Conservation (phyloP, 1,140 invertebrate species). For the Pogonomyrmex barbatus region DNA sequence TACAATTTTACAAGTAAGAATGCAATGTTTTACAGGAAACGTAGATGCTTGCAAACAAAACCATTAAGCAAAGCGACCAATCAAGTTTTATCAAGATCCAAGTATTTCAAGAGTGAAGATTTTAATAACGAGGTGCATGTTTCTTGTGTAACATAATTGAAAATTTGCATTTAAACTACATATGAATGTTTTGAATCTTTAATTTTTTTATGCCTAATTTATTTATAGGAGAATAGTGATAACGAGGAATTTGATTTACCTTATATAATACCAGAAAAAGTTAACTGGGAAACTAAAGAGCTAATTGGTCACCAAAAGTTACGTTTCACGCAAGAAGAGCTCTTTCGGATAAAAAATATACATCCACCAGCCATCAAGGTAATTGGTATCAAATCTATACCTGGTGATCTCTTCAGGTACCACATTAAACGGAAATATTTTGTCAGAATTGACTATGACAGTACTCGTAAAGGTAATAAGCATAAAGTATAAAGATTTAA, state of each 20-base stretch:
- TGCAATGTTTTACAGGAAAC: slow-evolving; percentile 64
- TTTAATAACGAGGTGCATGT: slow-evolving; percentile 28
- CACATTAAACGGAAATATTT: slow-evolving; percentile 70
- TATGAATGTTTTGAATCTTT: not conserved
- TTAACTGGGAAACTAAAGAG: slow-evolving; percentile 30
- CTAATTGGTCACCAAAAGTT: slow-evolving; percentile 62
- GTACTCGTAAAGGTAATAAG: slow-evolving; percentile 65
- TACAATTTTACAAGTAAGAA: slow-evolving; percentile 22
- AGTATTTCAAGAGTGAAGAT: slow-evolving; percentile 3
- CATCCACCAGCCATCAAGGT: slow-evolving; percentile 68
- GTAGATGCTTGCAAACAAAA: slow-evolving; percentile 48
- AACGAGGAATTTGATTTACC: slow-evolving; percentile 11
- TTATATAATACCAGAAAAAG: slow-evolving; percentile 28
- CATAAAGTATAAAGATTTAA: not conserved
- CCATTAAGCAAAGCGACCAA: slow-evolving; percentile 67
- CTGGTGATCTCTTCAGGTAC: slow-evolving; percentile 62
- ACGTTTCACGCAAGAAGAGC: slow-evolving; percentile 64
- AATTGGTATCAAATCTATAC: slow-evolving; percentile 71
- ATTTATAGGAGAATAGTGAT: slow-evolving; percentile 24
- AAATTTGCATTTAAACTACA: not conserved
- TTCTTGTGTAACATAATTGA: not conserved
- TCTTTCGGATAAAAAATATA: slow-evolving; percentile 10
- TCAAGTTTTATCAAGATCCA: slow-evolving; percentile 63
- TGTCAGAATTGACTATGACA: slow-evolving; percentile 48
- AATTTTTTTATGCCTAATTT: not conserved